These are phyloP conservation scores for Girardinichthys multiradiatus DNA, from an alignment of 2,113 vertebrate species.

Conservation along the genomic window DNA sequence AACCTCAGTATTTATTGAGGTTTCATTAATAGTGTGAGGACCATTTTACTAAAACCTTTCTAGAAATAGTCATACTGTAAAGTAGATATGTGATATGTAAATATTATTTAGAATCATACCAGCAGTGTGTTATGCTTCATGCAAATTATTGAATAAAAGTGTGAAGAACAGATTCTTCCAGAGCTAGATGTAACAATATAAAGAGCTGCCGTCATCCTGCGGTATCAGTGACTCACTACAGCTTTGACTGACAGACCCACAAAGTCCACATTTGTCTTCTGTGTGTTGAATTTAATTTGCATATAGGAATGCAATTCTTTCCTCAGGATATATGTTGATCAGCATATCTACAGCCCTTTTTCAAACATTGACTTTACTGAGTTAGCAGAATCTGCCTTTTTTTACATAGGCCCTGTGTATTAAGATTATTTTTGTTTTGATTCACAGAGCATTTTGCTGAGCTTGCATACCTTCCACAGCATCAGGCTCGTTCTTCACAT, in stretches of 20 bases:
- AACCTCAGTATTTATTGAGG: too few relatives aligned
- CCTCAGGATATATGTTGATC: slow-evolving; percentile 2
- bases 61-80: too few relatives aligned
- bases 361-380: slow-evolving; percentile 10
- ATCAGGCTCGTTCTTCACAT: slow-evolving; percentile 18
- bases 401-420: slow-evolving; percentile 9
- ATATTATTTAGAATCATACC: background rate
- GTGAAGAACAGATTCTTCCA: slow-evolving; percentile 29
- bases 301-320: slow-evolving; percentile 3
- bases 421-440: slow-evolving; percentile 35
- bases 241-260: slow-evolving; percentile 29
- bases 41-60: too few relatives aligned
- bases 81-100: too few relatives aligned
- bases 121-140: background rate
- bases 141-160: slow-evolving; percentile 10
- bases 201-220: slow-evolving; percentile 5
- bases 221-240: slow-evolving; percentile 17
- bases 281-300: slow-evolving; percentile 24
- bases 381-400: slow-evolving; percentile 8
- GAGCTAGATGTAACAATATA: background rate
- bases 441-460: slow-evolving; percentile 38
- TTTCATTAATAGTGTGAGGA: too few relatives aligned
- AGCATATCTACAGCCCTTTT: slow-evolving; percentile 13
- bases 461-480: slow-evolving; percentile 24
- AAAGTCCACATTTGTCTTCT: slow-evolving; percentile 40